Conservation (phyloP, 2,888 invertebrate genomes). For the Scrobipalpa costella region DNA sequence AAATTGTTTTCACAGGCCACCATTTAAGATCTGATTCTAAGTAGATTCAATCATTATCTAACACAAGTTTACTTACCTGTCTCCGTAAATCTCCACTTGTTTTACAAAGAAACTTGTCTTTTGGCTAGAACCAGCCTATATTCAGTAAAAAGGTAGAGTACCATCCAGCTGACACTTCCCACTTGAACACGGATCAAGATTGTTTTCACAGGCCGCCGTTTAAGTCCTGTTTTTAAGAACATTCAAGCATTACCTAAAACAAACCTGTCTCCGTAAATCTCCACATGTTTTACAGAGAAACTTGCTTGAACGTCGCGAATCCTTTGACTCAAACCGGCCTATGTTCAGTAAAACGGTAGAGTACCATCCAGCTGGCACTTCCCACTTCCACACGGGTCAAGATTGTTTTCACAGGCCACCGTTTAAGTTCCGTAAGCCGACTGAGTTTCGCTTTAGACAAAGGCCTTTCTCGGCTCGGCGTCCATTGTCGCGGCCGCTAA, state of each 20-base stretch:
- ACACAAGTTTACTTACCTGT: no score
- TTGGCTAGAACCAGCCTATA: slow-evolving; percentile 2
- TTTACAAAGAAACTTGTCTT: slow-evolving; percentile 2
- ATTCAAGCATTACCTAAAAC: no score
- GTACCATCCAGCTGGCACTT: slow-evolving; percentile 23
- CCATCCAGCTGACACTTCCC: background rate
- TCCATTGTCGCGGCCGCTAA: slow-evolving; percentile 37
- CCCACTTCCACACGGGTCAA: slow-evolving; percentile 40
- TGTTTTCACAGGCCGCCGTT: no score
- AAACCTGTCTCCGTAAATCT: slow-evolving; percentile 22
- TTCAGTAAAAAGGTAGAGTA: background rate
- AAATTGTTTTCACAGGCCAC: no score
- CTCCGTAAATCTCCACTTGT: slow-evolving; percentile 27
- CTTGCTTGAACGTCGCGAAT: no score
- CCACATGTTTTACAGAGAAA: slow-evolving; percentile 19
- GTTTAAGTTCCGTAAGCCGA: slow-evolving; percentile 52
- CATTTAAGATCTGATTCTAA: no score
- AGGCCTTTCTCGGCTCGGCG: slow-evolving; percentile 37
- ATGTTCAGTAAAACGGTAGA: background rate
- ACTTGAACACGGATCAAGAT: no score
- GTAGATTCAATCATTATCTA: no score
- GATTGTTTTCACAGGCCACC: slow-evolving; percentile 51
- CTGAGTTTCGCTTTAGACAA: slow-evolving; percentile 45
- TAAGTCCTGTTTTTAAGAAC: no score
- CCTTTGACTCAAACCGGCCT: slow-evolving; percentile 7